A percentile compares a stretch with the other conserved stretches of the same genome.
These are phyloP conservation scores for Trimorus sp. DNA, from an alignment of 2,888 invertebrate genomes.

Conservation along the genomic window DNA sequence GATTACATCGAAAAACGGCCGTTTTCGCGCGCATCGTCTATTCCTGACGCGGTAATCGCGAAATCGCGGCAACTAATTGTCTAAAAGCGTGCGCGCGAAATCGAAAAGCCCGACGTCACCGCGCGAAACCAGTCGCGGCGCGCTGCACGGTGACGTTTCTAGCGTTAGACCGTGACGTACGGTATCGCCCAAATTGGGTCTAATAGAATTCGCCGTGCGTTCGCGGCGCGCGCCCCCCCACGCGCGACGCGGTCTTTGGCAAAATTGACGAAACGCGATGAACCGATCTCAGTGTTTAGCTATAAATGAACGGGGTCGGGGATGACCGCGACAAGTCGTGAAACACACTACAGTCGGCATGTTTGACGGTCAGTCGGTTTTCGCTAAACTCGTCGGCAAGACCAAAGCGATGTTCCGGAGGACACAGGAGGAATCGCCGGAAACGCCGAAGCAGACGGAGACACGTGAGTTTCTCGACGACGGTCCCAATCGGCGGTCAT, in stretches of 20 bases:
- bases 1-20: too few relatives aligned
- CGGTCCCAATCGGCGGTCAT: too few relatives aligned
- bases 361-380: constrained; percentile 8
- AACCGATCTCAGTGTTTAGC: constrained; percentile 26
- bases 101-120: constrained; percentile 9
- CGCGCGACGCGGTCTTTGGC: constrained; percentile 3
- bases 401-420: constrained; percentile 12
- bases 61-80: constrained; percentile 3
- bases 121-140: not conserved
- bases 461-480: constrained; percentile 20
- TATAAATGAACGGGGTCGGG: constrained; percentile 30
- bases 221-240: not conserved
- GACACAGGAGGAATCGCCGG: constrained; percentile 9
- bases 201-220: constrained; percentile 32
- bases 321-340: constrained; percentile 3
- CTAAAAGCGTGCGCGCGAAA: not conserved
- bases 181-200: constrained; percentile 6
- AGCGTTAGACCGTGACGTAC: constrained; percentile 24
- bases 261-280: constrained; percentile 17
- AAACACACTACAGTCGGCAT: not conserved
- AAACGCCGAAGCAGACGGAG: not conserved
- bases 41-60: not conserved
- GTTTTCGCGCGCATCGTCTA: not conserved
- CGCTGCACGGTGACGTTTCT: constrained; percentile 22
- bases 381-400: not conserved